These are phyloP conservation scores for Eulemur coronatus DNA, from an alignment of 2,797 vertebrate species.

Conservation along the genomic window DNA sequence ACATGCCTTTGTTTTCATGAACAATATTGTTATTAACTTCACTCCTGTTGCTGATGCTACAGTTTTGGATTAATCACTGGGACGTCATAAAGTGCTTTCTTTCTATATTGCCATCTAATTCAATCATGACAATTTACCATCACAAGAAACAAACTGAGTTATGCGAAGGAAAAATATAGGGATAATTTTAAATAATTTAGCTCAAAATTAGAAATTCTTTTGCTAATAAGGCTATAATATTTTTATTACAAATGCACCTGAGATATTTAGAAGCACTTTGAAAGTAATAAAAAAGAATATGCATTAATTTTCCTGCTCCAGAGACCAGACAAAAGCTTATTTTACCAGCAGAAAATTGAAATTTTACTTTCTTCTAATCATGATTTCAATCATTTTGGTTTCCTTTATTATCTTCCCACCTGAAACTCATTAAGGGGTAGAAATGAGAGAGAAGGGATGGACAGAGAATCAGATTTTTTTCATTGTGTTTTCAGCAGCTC, in stretches of 20 bases:
- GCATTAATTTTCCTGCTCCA: not conserved
- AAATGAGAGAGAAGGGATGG: not conserved
- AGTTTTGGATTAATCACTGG: constrained; percentile 5
- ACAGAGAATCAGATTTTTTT: not conserved
- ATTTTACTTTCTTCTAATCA: constrained; percentile 6
- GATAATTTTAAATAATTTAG: constrained; percentile 11
- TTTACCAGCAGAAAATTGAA: constrained; percentile 22
- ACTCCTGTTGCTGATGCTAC: not conserved
- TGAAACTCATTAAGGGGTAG: not conserved
- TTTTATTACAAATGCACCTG: constrained; percentile 7
- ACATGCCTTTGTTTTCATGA: not conserved
- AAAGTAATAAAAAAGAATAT: not conserved
- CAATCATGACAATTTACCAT: not conserved
- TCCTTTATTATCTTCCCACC: constrained; percentile 8
- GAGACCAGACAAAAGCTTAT: constrained; percentile 35
- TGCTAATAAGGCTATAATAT: not conserved
- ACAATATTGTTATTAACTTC: not conserved
- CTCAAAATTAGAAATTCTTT: constrained; percentile 21
- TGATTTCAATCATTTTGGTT: constrained; percentile 11
- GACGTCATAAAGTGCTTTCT: not conserved
- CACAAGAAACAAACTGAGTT: constrained; percentile 5
- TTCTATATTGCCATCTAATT: not conserved
- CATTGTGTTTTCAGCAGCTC: not conserved
- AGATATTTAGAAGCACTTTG: not conserved
- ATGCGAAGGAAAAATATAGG: not conserved